phyloP scores from a whole-genome alignment of 2,113 vertebrate species.

The Chascanopsetta lugubris region DNA sequence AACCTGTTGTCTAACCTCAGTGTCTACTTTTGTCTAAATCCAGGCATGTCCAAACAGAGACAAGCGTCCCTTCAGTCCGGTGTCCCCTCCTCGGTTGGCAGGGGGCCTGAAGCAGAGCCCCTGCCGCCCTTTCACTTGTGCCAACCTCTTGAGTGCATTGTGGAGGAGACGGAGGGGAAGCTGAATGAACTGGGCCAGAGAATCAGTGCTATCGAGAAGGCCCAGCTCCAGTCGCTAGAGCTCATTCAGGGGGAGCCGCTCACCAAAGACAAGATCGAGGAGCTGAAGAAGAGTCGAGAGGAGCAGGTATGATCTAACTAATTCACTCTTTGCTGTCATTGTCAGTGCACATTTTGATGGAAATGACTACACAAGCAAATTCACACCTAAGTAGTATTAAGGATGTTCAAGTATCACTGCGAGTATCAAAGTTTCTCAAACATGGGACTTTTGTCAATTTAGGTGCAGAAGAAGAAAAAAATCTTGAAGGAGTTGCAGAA shows the following conservation, averaged over 20 bases:
- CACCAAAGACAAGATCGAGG: constrained; percentile 99
- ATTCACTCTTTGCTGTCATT: background rate
- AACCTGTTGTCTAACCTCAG: background rate
- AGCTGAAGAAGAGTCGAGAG: constrained; percentile 99
- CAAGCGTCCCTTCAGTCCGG: constrained; percentile 90
- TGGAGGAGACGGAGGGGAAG: constrained; percentile 99
- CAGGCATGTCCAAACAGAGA: constrained; percentile 95
- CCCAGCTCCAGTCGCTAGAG: constrained; percentile 97
- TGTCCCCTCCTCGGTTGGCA: constrained; percentile 68
- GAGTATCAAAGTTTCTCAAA: constrained; percentile 11
- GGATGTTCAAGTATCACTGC: background rate
- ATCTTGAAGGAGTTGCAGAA: constrained; percentile 99
- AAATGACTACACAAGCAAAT: background rate
- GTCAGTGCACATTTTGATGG: background rate
- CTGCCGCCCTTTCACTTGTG: constrained; percentile 96
- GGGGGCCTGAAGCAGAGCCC: constrained; percentile 87
- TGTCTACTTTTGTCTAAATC: constrained; percentile 45
- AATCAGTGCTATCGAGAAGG: constrained; percentile 99
- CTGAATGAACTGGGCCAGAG: constrained; percentile 99
- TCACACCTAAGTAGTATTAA: background rate
- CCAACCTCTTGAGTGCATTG: constrained; percentile 99
- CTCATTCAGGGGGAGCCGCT: constrained; percentile 99
- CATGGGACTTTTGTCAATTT: constrained; percentile 27
- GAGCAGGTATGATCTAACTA: constrained; percentile 84
- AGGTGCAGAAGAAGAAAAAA: constrained; percentile 99